Percentiles rank a stretch among this genome's conserved stretches.
Conservation (phyloP, 2,113 vertebrate genomes). For the Hucho hucho region DNA sequence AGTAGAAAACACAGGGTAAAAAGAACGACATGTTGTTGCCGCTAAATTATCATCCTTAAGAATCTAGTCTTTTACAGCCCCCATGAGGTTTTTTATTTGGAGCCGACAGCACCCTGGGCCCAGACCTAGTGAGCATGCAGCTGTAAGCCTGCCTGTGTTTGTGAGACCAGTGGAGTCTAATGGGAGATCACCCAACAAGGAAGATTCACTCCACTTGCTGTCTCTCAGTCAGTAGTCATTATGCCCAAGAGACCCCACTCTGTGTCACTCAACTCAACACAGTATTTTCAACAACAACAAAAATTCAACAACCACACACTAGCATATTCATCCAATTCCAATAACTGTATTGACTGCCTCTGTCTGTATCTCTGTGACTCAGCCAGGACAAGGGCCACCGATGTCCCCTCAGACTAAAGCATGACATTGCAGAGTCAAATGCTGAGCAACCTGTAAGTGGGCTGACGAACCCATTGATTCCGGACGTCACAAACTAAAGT, state of each 20-base stretch:
- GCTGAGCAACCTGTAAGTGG: neutral
- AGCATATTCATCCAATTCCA: too few relatives aligned
- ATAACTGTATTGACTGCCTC: neutral
- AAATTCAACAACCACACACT: too few relatives aligned
- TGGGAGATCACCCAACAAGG: constrained; percentile 39
- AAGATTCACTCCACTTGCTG: constrained; percentile 40
- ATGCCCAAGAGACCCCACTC: neutral
- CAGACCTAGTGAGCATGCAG: constrained; percentile 9
- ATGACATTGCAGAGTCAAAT: neutral
- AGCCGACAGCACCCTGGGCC: constrained; percentile 4
- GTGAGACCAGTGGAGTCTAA: constrained; percentile 33
- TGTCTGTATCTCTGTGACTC: neutral
- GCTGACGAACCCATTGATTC: too few relatives aligned
- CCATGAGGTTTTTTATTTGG: constrained; percentile 15
- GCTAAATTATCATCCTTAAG: neutral
- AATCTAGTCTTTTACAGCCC: neutral
- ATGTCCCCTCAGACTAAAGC: neutral
- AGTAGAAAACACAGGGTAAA: constrained; percentile 8
- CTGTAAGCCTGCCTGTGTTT: constrained; percentile 16
- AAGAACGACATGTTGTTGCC: neutral
- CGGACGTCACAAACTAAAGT: neutral
- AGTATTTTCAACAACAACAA: too few relatives aligned
- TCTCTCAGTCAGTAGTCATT: constrained; percentile 24
- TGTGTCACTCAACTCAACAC: too few relatives aligned
- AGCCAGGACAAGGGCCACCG: neutral